These are phyloP conservation scores for Theretra japonica DNA, from an alignment of 2,888 invertebrate species.

Conservation along the genomic window DNA sequence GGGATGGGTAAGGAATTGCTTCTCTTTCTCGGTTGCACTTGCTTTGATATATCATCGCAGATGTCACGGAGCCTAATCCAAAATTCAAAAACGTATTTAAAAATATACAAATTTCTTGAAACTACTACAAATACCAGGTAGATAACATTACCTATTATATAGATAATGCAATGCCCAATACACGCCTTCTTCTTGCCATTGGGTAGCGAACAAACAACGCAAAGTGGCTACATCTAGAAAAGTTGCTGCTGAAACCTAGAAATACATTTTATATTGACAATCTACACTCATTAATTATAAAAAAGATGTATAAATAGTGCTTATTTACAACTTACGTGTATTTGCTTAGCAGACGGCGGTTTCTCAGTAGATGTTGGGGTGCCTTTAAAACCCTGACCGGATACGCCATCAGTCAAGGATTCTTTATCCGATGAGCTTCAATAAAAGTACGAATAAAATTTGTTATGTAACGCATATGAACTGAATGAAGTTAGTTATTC, in stretches of 20 bases:
- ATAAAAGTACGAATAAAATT: constrained; percentile 21
- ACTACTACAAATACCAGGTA: neutral
- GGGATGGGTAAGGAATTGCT: constrained; percentile 97
- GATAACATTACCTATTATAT: constrained; percentile 89
- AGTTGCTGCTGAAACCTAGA: constrained; percentile 92
- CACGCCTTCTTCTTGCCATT: constrained; percentile 99
- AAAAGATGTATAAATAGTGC: neutral
- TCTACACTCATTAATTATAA: neutral
- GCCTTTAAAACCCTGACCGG: constrained; percentile 64
- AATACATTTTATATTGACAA: neutral
- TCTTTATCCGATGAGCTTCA: constrained; percentile 89
- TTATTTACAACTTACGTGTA: constrained; percentile 58
- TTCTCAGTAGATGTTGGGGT: constrained; percentile 72
- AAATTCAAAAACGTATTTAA: neutral
- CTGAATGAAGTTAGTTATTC: no score
- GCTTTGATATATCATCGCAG: constrained; percentile 91
- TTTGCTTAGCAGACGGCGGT: constrained; percentile 63
- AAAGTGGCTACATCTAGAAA: constrained; percentile 98
- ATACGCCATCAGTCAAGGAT: constrained; percentile 86
- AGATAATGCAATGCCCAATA: constrained; percentile 98
- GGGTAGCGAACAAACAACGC: constrained; percentile 96
- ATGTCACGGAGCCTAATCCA: constrained; percentile 91
- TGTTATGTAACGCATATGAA: neutral
- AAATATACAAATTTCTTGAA: neutral
- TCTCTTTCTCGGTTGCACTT: constrained; percentile 92